Evolutionary conservation across 2,888 invertebrate genomes (phyloP).

Genomic region (Phyto melanocephala): DNA sequence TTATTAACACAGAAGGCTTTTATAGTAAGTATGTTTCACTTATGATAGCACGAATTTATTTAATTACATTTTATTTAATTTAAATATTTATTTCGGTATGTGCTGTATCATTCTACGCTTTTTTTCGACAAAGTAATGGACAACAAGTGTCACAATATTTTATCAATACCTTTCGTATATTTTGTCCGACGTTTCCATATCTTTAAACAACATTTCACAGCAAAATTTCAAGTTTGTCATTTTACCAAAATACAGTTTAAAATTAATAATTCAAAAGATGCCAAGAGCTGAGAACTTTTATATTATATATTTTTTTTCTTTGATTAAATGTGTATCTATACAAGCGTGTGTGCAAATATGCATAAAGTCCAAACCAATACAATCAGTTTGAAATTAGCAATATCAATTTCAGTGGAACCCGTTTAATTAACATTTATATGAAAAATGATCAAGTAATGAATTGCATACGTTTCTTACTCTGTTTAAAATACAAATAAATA

Average conservation of each 20-base stretch:
- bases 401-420: constrained; percentile 41
- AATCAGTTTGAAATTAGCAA: constrained; percentile 42
- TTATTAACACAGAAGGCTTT: no score
- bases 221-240: constrained; percentile 29
- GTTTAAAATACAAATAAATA: constrained; percentile 26
- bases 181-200: constrained; percentile 4
- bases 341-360: not conserved
- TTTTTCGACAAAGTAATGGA: no score
- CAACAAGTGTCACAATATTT: no score
- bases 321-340: not conserved
- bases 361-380: constrained; percentile 30
- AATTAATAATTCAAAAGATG: constrained; percentile 44
- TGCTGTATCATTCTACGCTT: no score
- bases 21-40: no score
- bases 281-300: constrained; percentile 7
- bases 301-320: no score
- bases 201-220: constrained; percentile 25
- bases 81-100: no score
- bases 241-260: constrained; percentile 24
- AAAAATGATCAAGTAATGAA: constrained; percentile 39
- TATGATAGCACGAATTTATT: no score
- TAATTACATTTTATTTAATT: no score
- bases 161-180: no score
- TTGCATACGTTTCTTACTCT: not conserved
- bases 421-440: constrained; percentile 58